Percentiles rank a stretch among this genome's conserved stretches.
phyloP scores from a whole-genome alignment of 2,113 vertebrate species.

The Ginglymostoma cirratum region DNA sequence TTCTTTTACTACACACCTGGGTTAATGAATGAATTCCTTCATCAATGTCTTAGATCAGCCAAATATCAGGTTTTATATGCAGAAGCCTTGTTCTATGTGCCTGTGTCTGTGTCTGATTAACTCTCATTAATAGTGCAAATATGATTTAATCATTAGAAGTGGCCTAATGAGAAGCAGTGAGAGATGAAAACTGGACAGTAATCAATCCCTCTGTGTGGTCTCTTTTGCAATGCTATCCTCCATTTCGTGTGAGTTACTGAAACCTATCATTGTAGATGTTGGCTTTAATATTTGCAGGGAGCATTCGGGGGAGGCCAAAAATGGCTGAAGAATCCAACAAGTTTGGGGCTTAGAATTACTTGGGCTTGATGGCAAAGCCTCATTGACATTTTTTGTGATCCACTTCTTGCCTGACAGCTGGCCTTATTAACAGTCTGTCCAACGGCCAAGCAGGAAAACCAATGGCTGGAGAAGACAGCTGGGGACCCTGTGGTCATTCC shows the following conservation, averaged over 20 bases:
- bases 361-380: background rate
- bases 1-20: slow-evolving; percentile 22
- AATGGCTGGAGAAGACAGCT: background rate
- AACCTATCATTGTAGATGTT: background rate
- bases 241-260: background rate
- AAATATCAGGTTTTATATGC: no score
- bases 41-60: background rate
- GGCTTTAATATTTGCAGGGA: background rate
- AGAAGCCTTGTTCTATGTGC: background rate
- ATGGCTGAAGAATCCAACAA: background rate
- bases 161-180: background rate
- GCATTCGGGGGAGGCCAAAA: background rate
- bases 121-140: slow-evolving; percentile 3
- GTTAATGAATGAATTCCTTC: slow-evolving; percentile 26
- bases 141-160: background rate
- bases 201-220: background rate
- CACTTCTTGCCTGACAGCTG: background rate
- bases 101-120: background rate
- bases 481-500: background rate
- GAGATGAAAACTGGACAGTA: background rate
- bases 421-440: background rate
- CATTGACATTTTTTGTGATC: background rate
- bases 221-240: background rate
- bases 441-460: background rate
- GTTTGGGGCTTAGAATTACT: background rate